phyloP scores from a whole-genome alignment of 2,113 vertebrate genomes.

The Petaurus breviceps region DNA sequence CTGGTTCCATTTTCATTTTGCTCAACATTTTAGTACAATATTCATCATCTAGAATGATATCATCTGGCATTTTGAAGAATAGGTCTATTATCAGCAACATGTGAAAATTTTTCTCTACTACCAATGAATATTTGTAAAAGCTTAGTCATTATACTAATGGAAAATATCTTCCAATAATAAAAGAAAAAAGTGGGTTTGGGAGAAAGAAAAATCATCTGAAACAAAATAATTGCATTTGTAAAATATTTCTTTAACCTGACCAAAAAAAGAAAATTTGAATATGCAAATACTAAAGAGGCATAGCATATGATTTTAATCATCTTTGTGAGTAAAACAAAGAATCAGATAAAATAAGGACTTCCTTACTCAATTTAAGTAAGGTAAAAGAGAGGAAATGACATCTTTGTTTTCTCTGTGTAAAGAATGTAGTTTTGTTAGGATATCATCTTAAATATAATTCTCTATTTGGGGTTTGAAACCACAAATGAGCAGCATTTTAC shows the following conservation, averaged over 20 bases:
- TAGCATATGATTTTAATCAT: slow-evolving; percentile 17
- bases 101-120: slow-evolving; percentile 52
- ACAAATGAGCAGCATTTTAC: neutral
- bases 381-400: neutral
- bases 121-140: slow-evolving; percentile 63
- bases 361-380: neutral
- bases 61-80: slow-evolving; percentile 75
- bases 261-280: slow-evolving; percentile 42
- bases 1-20: slow-evolving; percentile 31
- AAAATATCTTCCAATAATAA: slow-evolving; percentile 66
- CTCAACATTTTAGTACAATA: slow-evolving; percentile 66
- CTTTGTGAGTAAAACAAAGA: slow-evolving; percentile 37
- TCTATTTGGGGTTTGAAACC: slow-evolving; percentile 28
- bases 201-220: slow-evolving; percentile 48
- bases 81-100: slow-evolving; percentile 70
- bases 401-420: neutral
- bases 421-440: neutral
- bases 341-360: slow-evolving; percentile 26
- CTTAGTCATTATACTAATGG: slow-evolving; percentile 65
- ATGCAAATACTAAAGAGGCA: slow-evolving; percentile 38
- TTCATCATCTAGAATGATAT: slow-evolving; percentile 68
- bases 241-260: slow-evolving; percentile 54
- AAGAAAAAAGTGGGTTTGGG: slow-evolving; percentile 48
- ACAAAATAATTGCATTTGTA: slow-evolving; percentile 37
- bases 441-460: neutral